A percentile compares a stretch with the other conserved stretches of the same genome.
These are phyloP conservation scores for Bibio marci DNA, from an alignment of 2,888 invertebrate species.

Conservation along the genomic window DNA sequence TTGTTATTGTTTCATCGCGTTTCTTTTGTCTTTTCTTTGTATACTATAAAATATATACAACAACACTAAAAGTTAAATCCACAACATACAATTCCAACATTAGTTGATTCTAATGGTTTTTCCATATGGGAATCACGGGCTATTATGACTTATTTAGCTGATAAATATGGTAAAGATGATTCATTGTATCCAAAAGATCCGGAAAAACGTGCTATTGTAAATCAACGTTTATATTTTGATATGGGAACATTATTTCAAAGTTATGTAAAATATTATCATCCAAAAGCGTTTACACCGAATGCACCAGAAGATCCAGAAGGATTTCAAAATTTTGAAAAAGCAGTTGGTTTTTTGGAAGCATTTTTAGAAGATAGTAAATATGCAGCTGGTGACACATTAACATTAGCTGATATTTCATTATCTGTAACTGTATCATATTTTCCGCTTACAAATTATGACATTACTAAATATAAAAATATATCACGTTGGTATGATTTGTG, in stretches of 20 bases:
- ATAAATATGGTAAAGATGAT: conserved; percentile 34
- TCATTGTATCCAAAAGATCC: conserved; percentile 50
- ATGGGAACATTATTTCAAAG: conserved; percentile 46
- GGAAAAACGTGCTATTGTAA: conserved; percentile 47
- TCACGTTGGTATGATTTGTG: conserved; percentile 2
- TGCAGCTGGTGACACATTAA: conserved; percentile 43
- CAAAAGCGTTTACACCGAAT: conserved; percentile 34
- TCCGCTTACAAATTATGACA: conserved; percentile 42
- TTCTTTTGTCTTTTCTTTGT: too few species aligned
- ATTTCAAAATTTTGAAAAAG: conserved; percentile 41
- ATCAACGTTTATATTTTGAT: conserved; percentile 57
- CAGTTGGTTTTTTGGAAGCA: conserved; percentile 41
- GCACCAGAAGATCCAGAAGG: conserved; percentile 41
- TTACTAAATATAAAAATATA: conserved; percentile 22
- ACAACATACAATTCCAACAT: conserved; percentile 43
- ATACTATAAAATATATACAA: too few species aligned
- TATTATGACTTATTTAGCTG: conserved; percentile 32
- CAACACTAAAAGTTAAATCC: conserved; percentile 1
- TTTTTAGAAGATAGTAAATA: conserved; percentile 48
- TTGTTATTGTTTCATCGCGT: too few species aligned
- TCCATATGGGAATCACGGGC: conserved; percentile 59
- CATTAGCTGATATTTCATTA: conserved; percentile 52
- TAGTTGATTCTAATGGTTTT: conserved; percentile 60
- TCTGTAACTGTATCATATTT: conserved; percentile 44
- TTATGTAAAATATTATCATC: conserved; percentile 44